Conservation (phyloP, 2,797 vertebrate species). For the Xenops minutus region DNA sequence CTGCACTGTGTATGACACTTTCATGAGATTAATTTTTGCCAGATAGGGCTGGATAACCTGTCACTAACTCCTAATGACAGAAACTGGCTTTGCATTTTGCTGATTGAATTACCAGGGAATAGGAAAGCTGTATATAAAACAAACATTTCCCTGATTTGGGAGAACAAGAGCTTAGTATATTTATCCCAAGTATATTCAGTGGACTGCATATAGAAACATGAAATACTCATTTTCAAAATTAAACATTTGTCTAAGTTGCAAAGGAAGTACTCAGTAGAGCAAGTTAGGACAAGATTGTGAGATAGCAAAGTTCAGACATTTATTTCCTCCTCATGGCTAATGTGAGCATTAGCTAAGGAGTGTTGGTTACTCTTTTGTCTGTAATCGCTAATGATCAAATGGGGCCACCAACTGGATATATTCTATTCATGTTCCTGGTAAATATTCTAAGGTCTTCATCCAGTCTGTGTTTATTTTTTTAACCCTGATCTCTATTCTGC, state of each 20-base stretch:
- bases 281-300: not conserved
- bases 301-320: not conserved
- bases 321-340: not conserved
- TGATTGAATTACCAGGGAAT: conserved; percentile 18
- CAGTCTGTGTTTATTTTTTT: not conserved
- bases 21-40: conserved; percentile 8
- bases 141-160: not conserved
- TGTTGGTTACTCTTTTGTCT: not conserved
- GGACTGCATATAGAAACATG: not conserved
- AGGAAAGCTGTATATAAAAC: not conserved
- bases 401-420: not conserved
- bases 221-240: conserved; percentile 10
- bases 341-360: not conserved
- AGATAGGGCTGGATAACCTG: not conserved
- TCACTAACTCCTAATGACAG: not conserved
- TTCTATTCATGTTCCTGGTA: not conserved
- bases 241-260: conserved; percentile 22
- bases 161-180: not conserved
- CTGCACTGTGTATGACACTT: not conserved
- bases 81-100: conserved; percentile 16
- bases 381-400: not conserved
- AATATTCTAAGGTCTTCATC: not conserved
- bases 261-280: not conserved
- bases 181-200: not conserved
- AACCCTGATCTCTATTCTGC: not conserved